Conservation (phyloP, 2,888 invertebrate species). For the Athalia cordata region DNA sequence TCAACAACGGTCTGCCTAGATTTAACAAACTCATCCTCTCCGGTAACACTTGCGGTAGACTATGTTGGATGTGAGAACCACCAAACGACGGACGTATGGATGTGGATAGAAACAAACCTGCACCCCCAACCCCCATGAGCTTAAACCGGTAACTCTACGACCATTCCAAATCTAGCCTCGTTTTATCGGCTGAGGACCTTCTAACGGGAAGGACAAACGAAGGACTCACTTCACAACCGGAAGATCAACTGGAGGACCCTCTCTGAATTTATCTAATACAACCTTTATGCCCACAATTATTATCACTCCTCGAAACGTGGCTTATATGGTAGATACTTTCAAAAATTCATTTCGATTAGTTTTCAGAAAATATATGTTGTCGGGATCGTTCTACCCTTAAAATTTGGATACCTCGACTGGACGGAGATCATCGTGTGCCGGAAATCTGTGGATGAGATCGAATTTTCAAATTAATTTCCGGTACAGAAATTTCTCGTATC, state of each 20-base stretch:
- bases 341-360: no score
- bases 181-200: conserved; percentile 13
- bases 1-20: no score
- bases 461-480: background rate
- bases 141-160: conserved; percentile 1
- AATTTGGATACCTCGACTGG: background rate
- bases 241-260: no score
- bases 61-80: conserved; percentile 26
- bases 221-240: background rate
- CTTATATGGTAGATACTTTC: no score
- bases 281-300: no score
- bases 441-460: conserved; percentile 6
- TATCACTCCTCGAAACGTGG: no score
- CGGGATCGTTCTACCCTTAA: background rate
- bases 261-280: no score
- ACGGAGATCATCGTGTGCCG: conserved; percentile 3
- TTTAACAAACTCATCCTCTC: no score
- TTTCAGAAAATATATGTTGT: background rate
- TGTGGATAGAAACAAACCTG: no score
- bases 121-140: background rate
- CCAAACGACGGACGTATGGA: conserved; percentile 1
- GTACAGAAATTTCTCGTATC: no score
- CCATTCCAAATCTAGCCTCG: conserved; percentile 1
- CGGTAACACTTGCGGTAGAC: conserved; percentile 13
- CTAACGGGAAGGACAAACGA: background rate